A percentile compares a stretch with the other conserved stretches of the same genome.
phyloP scores from a whole-genome alignment of 1,140 invertebrate genomes.

The Hyphantria cunea region DNA sequence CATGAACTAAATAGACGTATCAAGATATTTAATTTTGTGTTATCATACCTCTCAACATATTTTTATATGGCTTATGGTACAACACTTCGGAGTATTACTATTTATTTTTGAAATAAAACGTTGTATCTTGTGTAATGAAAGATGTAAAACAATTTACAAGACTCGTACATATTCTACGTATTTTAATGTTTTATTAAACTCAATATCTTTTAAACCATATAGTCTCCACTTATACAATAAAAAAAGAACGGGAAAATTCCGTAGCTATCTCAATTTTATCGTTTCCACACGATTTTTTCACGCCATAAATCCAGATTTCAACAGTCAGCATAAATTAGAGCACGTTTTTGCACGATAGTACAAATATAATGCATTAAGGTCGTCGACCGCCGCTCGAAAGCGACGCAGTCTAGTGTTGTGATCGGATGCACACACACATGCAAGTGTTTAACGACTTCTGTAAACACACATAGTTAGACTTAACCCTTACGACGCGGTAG shows the following conservation, averaged over 20 bases:
- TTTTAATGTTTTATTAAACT: constrained; percentile 6
- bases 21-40: too few species aligned
- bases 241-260: constrained; percentile 8
- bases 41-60: too few species aligned
- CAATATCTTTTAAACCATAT: constrained; percentile 13
- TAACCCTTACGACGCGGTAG: constrained; percentile 6
- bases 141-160: too few species aligned
- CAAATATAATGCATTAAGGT: constrained; percentile 18
- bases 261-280: constrained; percentile 14
- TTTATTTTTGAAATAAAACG: too few species aligned
- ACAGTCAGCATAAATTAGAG: constrained; percentile 28
- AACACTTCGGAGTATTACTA: too few species aligned
- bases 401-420: constrained; percentile 21
- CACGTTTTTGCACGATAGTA: constrained; percentile 21
- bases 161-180: neutral
- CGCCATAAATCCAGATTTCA: constrained; percentile 22
- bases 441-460: neutral
- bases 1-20: too few species aligned
- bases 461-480: constrained; percentile 5
- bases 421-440: constrained; percentile 15
- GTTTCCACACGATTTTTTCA: constrained; percentile 23
- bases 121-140: too few species aligned
- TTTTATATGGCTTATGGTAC: too few species aligned
- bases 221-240: constrained; percentile 2
- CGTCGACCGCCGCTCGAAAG: constrained; percentile 21